Base-by-base conservation (phyloP, 2,888 invertebrate species). In the Sphaerophoria taeniata region DNA sequence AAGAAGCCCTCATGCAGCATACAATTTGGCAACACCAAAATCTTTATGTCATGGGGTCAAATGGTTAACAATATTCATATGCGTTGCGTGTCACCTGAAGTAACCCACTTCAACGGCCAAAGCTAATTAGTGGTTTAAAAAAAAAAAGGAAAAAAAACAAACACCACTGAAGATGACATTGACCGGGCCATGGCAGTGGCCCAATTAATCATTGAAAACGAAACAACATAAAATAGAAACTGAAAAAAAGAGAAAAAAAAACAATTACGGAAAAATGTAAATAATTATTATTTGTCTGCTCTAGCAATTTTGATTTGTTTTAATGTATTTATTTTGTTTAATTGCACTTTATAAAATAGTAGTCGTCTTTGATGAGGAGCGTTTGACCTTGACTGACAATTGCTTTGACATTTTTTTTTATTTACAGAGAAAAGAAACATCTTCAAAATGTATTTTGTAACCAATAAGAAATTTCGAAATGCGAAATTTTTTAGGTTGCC, bases 121-220 rank as follows among this genome's bases (percentile, higher is more conserved):
- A 71, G 60, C 79, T 83, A 71, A 80, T 53, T 16, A 34, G 4
- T 45, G 56, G 53, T 67, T 74, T 43, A 9, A 43, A 43, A 39
- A 39, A 24, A 24, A 24, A 24, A 24, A 24, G 24, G 1, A 24
- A 24, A 24, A 24, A 24, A 24, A 24, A 24, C 24, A 24, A 58
- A 60, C 39, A 55, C 58, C 9, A 31, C 31, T 49, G 11, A 61
- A 60, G 43, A 75, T 80, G 79, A 84, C 83, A 84, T 84, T 84
- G 83, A 80, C 70, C 71, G 56, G 24, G 45, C 61, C 34, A 58
- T 56, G 36, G 71, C 58, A 79, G 53, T 74, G 74, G 70, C 83
- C 74, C 47, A 70, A 67, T 53, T 71, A 79, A 75, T 58, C 36
- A 65, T 70, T 16, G 45, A 43, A 65, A 63, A 45, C 6, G 34